A percentile compares a stretch with the other conserved stretches of the same genome.
These are phyloP conservation scores for Palythoa heliodiscus DNA, from an alignment of 92 coral and sea anemone species.

Conservation along the genomic window DNA sequence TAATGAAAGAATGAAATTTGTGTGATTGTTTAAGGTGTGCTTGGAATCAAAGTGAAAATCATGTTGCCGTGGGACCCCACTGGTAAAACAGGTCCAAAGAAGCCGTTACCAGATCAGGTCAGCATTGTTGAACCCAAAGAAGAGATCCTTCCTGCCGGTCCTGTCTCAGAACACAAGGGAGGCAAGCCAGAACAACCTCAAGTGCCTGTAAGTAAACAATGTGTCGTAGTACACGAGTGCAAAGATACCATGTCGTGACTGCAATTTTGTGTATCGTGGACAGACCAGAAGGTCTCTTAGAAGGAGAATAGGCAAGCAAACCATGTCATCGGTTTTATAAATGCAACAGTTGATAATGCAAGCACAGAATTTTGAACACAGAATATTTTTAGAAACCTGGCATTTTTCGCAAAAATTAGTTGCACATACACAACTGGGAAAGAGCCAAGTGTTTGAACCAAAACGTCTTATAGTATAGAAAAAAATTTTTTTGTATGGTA, in stretches of 20 bases:
- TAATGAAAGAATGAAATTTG: neutral
- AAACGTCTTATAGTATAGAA: no score
- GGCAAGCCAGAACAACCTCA: slow-evolving; percentile 93
- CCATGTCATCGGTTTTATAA: no score
- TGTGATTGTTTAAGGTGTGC: slow-evolving; percentile 75
- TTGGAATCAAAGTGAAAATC: slow-evolving; percentile 97
- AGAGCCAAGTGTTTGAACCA: no score
- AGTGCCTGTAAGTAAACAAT: slow-evolving; percentile 35
- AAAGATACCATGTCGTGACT: neutral
- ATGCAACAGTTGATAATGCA: no score
- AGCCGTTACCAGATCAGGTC: slow-evolving; percentile 99
- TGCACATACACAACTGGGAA: no score
- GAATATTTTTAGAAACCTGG: no score
- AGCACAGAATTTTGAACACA: no score
- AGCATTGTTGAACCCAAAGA: slow-evolving; percentile 99
- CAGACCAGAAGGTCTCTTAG: no score
- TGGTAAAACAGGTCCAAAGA: slow-evolving; percentile 99
- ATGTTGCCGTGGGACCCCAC: slow-evolving; percentile 99
- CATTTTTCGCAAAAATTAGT: no score
- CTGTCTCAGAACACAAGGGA: slow-evolving; percentile 96
- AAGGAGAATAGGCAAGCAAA: no score
- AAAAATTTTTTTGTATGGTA: no score
- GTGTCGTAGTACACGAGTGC: neutral
- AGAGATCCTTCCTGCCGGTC: slow-evolving; percentile 84
- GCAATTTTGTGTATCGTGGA: no score